phyloP scores from a whole-genome alignment of 2,888 invertebrate genomes.

The Aradus depressus region DNA sequence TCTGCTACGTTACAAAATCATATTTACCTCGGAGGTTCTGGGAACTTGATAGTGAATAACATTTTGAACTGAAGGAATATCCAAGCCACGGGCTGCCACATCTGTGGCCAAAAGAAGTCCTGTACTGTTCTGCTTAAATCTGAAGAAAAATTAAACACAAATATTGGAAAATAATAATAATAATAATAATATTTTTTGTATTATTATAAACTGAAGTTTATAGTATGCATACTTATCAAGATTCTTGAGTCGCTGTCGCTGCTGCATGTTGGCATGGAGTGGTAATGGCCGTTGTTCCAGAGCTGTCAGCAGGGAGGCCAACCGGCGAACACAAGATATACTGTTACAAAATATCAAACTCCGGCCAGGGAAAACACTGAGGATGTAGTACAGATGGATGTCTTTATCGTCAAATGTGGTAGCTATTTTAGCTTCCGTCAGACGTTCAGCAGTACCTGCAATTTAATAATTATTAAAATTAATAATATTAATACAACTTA shows the following conservation, averaged over 20 bases:
- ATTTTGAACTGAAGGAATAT: constrained; percentile 86
- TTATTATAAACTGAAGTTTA: neutral
- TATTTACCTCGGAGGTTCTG: constrained; percentile 67
- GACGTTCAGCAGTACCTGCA: constrained; percentile 64
- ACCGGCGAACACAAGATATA: constrained; percentile 80
- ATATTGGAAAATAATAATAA: neutral
- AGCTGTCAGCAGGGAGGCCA: constrained; percentile 41
- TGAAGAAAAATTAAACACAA: constrained; percentile 32
- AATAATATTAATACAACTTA: constrained; percentile 2
- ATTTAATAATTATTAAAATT: constrained; percentile 6
- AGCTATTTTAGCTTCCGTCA: constrained; percentile 74
- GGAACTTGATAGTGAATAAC: constrained; percentile 97
- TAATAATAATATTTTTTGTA: neutral
- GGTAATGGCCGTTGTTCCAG: constrained; percentile 56
- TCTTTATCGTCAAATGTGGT: constrained; percentile 77
- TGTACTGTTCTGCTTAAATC: constrained; percentile 57
- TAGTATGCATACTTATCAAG: constrained; percentile 57
- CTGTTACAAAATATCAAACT: constrained; percentile 91
- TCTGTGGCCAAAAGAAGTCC: constrained; percentile 79
- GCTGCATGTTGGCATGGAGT: constrained; percentile 83
- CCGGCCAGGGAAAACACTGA: constrained; percentile 71
- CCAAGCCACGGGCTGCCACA: constrained; percentile 93
- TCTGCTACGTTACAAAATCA: neutral
- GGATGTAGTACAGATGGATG: constrained; percentile 81
- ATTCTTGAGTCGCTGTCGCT: constrained; percentile 85